Percentiles rank a stretch among this genome's conserved stretches.
phyloP scores from a whole-genome alignment of 1,140 invertebrate genomes.

The Pogonus chalceus region DNA sequence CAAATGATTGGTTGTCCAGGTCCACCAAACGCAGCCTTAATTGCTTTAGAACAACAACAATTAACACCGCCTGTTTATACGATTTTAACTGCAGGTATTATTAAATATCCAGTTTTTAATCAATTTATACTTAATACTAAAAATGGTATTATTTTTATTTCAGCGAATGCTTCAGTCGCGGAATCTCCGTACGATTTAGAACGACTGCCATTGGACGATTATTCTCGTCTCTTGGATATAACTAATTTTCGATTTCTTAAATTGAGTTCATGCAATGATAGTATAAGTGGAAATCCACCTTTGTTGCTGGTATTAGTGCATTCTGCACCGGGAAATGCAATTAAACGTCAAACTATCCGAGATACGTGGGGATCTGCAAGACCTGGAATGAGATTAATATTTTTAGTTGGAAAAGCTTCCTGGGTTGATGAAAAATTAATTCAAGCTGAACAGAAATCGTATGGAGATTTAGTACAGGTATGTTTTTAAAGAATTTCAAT shows the following conservation, averaged over 20 bases:
- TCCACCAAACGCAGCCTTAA: background rate
- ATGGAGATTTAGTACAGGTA: constrained; percentile 69
- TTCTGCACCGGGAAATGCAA: constrained; percentile 51
- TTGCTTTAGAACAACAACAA: no score
- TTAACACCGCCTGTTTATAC: background rate
- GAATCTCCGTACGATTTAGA: constrained; percentile 15
- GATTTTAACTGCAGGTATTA: background rate
- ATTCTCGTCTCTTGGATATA: constrained; percentile 24
- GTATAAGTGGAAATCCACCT: constrained; percentile 24
- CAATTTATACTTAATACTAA: no score
- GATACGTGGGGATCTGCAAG: constrained; percentile 53
- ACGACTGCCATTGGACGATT: constrained; percentile 21
- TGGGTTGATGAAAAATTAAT: constrained; percentile 34
- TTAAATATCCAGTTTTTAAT: no score
- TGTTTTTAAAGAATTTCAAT: no score
- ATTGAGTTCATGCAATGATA: constrained; percentile 22
- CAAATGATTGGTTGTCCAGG: constrained; percentile 8
- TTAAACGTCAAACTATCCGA: constrained; percentile 50
- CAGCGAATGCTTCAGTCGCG: background rate
- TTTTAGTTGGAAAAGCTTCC: constrained; percentile 58
- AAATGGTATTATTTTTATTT: no score
- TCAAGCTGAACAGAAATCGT: constrained; percentile 50
- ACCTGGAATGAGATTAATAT: constrained; percentile 44
- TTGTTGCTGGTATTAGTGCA: constrained; percentile 55
- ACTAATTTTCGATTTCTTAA: constrained; percentile 27